phyloP scores from a whole-genome alignment of 2,888 invertebrate genomes.

The Mimas tiliae region DNA sequence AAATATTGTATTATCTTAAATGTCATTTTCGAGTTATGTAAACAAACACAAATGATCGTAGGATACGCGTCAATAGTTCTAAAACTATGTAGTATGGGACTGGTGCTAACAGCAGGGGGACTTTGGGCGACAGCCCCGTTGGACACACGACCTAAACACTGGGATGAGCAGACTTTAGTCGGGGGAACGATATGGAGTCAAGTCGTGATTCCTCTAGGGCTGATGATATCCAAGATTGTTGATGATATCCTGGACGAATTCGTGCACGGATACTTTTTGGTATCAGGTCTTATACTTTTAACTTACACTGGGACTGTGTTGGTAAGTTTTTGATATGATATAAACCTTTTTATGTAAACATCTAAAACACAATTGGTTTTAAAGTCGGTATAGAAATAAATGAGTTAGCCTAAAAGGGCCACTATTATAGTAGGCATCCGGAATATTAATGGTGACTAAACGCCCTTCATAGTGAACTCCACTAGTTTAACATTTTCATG shows the following conservation, averaged over 20 bases:
- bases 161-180: slow-evolving; percentile 66
- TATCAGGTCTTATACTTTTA: slow-evolving; percentile 53
- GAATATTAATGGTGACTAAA: too few species aligned
- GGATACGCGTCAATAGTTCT: slow-evolving; percentile 40
- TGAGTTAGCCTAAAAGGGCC: too few species aligned
- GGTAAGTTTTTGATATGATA: slow-evolving; percentile 43
- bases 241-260: slow-evolving; percentile 50
- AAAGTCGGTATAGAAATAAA: too few species aligned
- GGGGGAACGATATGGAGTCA: slow-evolving; percentile 75
- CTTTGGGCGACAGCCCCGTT: slow-evolving; percentile 62
- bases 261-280: slow-evolving; percentile 58
- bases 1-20: not conserved
- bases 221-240: slow-evolving; percentile 56
- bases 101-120: slow-evolving; percentile 54
- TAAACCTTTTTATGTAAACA: not conserved
- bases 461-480: too few species aligned
- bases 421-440: too few species aligned
- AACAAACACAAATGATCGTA: slow-evolving; percentile 24
- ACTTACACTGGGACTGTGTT: slow-evolving; percentile 48
- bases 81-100: slow-evolving; percentile 52
- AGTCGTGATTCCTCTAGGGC: slow-evolving; percentile 60
- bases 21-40: not conserved
- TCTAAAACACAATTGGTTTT: slow-evolving; percentile 30
- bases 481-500: too few species aligned
- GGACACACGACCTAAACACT: slow-evolving; percentile 53